A percentile compares a stretch with the other conserved stretches of the same genome.
These are phyloP conservation scores for Anastrepha obliqua DNA, from an alignment of 1,140 invertebrate genomes.

Conservation along the genomic window DNA sequence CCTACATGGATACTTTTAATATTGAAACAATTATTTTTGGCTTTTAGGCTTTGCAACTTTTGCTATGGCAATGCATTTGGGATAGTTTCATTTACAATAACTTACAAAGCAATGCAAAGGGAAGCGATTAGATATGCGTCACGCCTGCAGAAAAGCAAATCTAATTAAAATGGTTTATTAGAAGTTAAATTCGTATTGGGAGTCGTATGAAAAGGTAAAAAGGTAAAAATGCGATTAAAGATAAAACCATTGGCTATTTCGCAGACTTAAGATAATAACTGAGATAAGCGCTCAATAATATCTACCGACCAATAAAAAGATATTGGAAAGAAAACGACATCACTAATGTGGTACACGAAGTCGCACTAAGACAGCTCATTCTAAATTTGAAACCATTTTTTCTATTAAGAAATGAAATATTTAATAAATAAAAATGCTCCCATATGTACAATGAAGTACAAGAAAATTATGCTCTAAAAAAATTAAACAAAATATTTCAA, in stretches of 20 bases:
- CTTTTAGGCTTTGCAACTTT: slow-evolving; percentile 37
- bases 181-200: not conserved
- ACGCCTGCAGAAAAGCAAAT: not conserved
- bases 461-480: too few species aligned
- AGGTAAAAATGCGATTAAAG: not conserved
- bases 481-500: too few species aligned
- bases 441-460: too few species aligned
- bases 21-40: not conserved
- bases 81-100: not conserved
- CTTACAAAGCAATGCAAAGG: slow-evolving; percentile 4
- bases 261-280: too few species aligned
- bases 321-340: too few species aligned
- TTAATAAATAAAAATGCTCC: not conserved
- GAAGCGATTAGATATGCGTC: not conserved
- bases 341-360: too few species aligned
- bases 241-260: not conserved
- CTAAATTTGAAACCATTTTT: not conserved
- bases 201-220: not conserved
- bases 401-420: not conserved
- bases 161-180: slow-evolving; percentile 2
- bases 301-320: too few species aligned
- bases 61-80: slow-evolving; percentile 31
- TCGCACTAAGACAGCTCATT: too few species aligned
- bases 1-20: not conserved
- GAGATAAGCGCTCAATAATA: too few species aligned